Conservation (phyloP, 2,113 vertebrate genomes). For the Pampusana beccarii region DNA sequence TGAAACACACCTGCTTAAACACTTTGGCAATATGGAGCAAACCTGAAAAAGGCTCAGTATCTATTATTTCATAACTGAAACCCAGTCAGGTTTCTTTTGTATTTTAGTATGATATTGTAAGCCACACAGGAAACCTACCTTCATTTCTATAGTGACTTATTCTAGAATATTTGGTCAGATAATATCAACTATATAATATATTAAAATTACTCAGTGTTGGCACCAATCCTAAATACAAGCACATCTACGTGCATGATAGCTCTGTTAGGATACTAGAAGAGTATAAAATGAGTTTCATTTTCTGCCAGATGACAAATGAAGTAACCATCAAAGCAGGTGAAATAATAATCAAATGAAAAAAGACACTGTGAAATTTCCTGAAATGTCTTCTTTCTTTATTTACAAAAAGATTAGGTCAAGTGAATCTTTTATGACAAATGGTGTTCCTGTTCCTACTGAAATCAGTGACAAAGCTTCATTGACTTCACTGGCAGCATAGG, state of each 20-base stretch:
- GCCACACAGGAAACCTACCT: constrained; percentile 66
- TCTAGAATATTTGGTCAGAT: constrained; percentile 50
- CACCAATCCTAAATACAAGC: constrained; percentile 23
- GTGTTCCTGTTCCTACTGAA: neutral
- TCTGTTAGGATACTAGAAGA: neutral
- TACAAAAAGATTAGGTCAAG: constrained; percentile 35
- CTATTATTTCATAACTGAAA: constrained; percentile 75
- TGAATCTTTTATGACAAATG: neutral
- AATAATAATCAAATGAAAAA: constrained; percentile 28
- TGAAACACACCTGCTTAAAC: constrained; percentile 59
- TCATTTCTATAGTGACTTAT: constrained; percentile 55
- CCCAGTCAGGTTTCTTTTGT: constrained; percentile 57
- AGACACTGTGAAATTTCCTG: constrained; percentile 39
- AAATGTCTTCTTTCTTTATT: constrained; percentile 42
- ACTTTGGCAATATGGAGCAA: constrained; percentile 45
- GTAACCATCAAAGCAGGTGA: constrained; percentile 51
- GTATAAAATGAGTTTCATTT: constrained; percentile 66
- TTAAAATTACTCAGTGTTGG: constrained; percentile 65
- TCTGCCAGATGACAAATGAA: constrained; percentile 54
- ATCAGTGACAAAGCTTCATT: neutral
- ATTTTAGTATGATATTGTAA: constrained; percentile 36
- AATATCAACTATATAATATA: constrained; percentile 51
- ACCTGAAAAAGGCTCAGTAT: constrained; percentile 55
- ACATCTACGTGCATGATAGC: neutral
- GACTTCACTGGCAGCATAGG: neutral